Conservation (phyloP, 2,888 invertebrate species). For the Chromoteleia sp. region DNA sequence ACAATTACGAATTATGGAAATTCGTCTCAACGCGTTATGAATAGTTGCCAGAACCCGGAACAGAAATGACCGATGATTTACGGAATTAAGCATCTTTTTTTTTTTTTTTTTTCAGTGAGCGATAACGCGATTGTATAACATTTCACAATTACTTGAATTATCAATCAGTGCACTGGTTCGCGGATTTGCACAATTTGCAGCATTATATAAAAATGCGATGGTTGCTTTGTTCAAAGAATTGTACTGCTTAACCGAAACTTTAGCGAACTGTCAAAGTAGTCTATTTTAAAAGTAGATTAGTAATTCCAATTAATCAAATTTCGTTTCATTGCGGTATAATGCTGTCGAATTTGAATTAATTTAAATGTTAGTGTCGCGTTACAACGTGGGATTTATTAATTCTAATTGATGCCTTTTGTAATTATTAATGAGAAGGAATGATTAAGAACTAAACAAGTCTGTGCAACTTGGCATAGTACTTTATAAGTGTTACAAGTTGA, state of each 20-base stretch:
- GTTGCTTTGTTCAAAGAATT: background rate
- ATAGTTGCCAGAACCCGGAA: background rate
- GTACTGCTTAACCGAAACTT: background rate
- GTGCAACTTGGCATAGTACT: no score
- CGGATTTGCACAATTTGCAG: background rate
- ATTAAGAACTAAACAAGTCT: no score
- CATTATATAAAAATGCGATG: background rate
- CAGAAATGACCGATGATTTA: background rate
- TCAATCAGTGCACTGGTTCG: background rate
- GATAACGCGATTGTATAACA: background rate
- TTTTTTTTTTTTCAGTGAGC: background rate
- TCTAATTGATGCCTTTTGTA: no score
- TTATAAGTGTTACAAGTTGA: no score
- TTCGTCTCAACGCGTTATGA: background rate
- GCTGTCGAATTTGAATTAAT: no score
- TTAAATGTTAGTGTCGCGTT: no score
- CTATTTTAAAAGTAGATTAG: background rate
- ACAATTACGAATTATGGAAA: background rate
- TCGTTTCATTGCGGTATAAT: no score
- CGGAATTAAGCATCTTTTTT: background rate
- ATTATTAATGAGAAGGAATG: no score
- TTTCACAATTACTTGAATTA: background rate
- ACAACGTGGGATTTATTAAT: no score
- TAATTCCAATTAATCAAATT: no score
- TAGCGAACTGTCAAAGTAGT: background rate